Conservation (phyloP, 2,797 vertebrate genomes). For the Gambusia yucatana region DNA sequence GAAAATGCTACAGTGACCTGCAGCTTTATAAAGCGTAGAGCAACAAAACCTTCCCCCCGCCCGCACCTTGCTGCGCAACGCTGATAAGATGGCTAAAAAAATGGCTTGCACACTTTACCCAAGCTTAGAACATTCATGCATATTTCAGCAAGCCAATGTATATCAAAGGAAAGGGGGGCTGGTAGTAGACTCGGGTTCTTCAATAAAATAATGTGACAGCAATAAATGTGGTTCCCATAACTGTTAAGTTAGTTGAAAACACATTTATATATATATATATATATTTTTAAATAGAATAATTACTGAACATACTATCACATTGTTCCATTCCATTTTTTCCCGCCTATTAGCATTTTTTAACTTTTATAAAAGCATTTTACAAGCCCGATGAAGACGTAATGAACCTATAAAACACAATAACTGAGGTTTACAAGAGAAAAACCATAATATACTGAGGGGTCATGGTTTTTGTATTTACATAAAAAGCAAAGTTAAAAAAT, state of each 20-base stretch:
- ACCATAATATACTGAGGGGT: background rate
- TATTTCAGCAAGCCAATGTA: background rate
- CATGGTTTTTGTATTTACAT: background rate
- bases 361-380: background rate
- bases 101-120: background rate
- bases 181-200: background rate
- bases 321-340: background rate
- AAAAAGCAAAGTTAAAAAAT: background rate
- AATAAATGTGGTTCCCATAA: background rate
- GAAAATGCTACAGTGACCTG: background rate
- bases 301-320: background rate
- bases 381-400: background rate
- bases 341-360: background rate
- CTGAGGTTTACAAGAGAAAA: background rate
- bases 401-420: background rate
- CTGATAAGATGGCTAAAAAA: background rate
- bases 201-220: background rate
- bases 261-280: background rate
- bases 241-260: background rate
- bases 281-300: background rate
- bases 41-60: background rate
- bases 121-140: slow-evolving; percentile 3
- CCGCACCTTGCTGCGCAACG: background rate
- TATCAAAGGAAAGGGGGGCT: background rate
- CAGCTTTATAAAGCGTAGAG: background rate